These are phyloP conservation scores for Myzus persicae DNA, from an alignment of 1,140 invertebrate species.

Conservation along the genomic window DNA sequence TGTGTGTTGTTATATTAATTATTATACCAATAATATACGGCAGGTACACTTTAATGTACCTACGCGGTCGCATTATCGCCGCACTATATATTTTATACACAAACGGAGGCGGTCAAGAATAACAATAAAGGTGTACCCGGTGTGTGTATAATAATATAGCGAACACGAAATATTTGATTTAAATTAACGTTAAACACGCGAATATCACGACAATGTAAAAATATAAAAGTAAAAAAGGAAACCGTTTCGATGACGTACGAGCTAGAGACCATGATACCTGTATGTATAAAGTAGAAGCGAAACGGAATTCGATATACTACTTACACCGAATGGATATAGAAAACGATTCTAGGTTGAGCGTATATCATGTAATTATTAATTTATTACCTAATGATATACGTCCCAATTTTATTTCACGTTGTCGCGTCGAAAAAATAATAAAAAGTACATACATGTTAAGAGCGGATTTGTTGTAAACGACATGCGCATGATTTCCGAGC, in stretches of 20 bases:
- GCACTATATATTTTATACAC: background rate
- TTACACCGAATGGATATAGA: background rate
- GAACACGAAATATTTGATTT: conserved; percentile 21
- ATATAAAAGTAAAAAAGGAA: background rate
- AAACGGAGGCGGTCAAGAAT: conserved; percentile 16
- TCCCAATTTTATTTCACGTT: conserved; percentile 14
- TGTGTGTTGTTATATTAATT: conserved; percentile 33
- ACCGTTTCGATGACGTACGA: background rate
- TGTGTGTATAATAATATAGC: background rate
- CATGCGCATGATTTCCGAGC: background rate
- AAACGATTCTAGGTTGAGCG: background rate
- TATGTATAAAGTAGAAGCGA: background rate
- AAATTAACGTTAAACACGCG: conserved; percentile 27
- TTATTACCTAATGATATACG: background rate
- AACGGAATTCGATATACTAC: conserved; percentile 11
- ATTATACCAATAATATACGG: background rate
- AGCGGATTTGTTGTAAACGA: background rate
- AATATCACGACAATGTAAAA: background rate
- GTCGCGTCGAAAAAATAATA: background rate
- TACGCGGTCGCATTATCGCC: background rate
- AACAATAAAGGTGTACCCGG: conserved; percentile 8
- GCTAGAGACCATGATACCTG: background rate
- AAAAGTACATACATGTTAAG: background rate
- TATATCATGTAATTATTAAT: conserved; percentile 15
- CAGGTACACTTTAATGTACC: background rate